A percentile compares a stretch with the other conserved stretches of the same genome.
phyloP scores from a whole-genome alignment of 2,888 invertebrate genomes.

The Piscicola geometra region DNA sequence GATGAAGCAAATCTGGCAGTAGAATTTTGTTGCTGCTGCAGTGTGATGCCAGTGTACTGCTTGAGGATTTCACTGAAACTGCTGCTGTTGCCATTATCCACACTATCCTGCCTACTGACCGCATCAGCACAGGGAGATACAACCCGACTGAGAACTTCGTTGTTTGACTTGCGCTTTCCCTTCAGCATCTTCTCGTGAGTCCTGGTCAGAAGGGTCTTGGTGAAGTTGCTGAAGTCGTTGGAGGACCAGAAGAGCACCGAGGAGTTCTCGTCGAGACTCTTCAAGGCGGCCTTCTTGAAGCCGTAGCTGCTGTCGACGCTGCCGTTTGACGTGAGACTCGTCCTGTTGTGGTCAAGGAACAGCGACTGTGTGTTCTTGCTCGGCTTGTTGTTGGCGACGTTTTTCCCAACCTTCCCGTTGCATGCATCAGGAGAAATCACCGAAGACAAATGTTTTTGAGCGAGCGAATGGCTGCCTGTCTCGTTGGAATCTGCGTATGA shows the following conservation, averaged over 20 bases:
- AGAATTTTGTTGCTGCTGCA: too few species aligned
- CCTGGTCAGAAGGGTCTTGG: conserved; percentile 23
- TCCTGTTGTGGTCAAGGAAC: neutral
- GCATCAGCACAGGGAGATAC: neutral
- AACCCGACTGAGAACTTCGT: neutral
- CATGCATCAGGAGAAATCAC: neutral
- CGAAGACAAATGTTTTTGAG: neutral
- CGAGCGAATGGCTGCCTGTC: conserved; percentile 20
- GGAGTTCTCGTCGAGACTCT: conserved; percentile 23
- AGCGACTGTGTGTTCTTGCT: neutral
- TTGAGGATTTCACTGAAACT: conserved; percentile 11
- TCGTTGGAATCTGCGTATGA: conserved; percentile 28
- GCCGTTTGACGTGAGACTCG: neutral
- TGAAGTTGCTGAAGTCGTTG: conserved; percentile 14
- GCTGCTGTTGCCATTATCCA: neutral
- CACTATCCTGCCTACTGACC: neutral
- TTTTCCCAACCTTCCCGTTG: neutral
- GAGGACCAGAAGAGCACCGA: conserved; percentile 26
- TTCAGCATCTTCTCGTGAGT: conserved; percentile 29
- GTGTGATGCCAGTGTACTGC: neutral
- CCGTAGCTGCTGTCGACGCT: neutral
- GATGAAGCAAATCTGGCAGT: too few species aligned
- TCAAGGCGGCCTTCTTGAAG: neutral
- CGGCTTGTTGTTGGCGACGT: neutral
- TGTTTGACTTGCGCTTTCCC: conserved; percentile 9